A percentile compares a stretch with the other conserved stretches of the same genome.
phyloP scores from a whole-genome alignment of 2,888 invertebrate species.

The Lydus trimaculatus region DNA sequence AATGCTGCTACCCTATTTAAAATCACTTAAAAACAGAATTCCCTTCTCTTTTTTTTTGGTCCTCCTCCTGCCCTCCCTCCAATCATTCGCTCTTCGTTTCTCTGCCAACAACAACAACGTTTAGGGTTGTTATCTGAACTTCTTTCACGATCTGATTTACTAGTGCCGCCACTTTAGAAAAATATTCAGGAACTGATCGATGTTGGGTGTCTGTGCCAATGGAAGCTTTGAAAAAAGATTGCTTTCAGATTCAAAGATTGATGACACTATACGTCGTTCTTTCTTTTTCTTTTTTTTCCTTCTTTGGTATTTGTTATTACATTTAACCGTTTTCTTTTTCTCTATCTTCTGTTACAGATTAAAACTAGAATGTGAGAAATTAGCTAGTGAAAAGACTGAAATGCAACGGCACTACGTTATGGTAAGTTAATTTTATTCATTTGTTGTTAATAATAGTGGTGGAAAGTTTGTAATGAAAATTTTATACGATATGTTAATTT shows the following conservation, averaged over 20 bases:
- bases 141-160: background rate
- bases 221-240: background rate
- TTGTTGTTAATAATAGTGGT: background rate
- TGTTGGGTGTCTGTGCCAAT: background rate
- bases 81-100: too few relatives aligned
- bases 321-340: slow-evolving; percentile 13
- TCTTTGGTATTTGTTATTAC: background rate
- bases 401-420: slow-evolving; percentile 90
- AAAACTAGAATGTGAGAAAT: slow-evolving; percentile 86
- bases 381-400: slow-evolving; percentile 86
- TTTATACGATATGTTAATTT: slow-evolving; percentile 4
- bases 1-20: too few relatives aligned
- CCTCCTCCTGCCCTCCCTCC: too few relatives aligned
- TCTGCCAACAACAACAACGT: background rate
- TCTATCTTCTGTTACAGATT: slow-evolving; percentile 67
- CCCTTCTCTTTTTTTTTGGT: background rate
- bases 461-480: background rate
- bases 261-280: background rate
- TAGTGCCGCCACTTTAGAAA: background rate
- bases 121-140: background rate
- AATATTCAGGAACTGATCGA: slow-evolving; percentile 5
- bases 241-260: background rate
- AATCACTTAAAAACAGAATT: too few relatives aligned
- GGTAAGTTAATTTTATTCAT: slow-evolving; percentile 66
- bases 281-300: background rate